Percentiles rank a stretch among this genome's conserved stretches.
phyloP scores from a whole-genome alignment of 2,888 invertebrate species.

The Cosmorhoe ocellata region DNA sequence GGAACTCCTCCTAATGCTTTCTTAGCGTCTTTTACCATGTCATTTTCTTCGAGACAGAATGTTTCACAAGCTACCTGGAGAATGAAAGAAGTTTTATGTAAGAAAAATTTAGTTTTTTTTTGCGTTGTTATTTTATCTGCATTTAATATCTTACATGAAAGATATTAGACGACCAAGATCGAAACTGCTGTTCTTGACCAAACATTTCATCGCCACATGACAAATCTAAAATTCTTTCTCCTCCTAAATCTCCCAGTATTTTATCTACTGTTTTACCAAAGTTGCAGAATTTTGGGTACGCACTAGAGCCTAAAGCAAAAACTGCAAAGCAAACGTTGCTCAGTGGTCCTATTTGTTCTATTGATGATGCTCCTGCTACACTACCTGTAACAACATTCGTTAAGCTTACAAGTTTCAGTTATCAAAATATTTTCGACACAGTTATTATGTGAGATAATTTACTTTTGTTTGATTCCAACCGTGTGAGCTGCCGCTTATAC shows the following conservation, averaged over 20 bases:
- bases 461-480: constrained; percentile 77
- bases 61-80: constrained; percentile 92
- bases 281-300: constrained; percentile 97
- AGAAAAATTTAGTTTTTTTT: no score
- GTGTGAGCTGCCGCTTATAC: constrained; percentile 84
- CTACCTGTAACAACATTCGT: constrained; percentile 79
- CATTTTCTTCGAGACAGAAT: constrained; percentile 95
- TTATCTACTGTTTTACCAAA: constrained; percentile 96
- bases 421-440: neutral
- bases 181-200: constrained; percentile 96
- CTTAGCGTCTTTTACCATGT: constrained; percentile 90
- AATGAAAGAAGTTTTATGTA: no score
- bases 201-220: constrained; percentile 96
- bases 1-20: constrained; percentile 88
- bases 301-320: constrained; percentile 96
- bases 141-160: constrained; percentile 84
- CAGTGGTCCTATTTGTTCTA: constrained; percentile 91
- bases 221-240: constrained; percentile 91
- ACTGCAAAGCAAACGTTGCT: constrained; percentile 96
- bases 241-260: constrained; percentile 93
- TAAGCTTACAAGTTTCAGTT: neutral
- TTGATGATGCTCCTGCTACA: constrained; percentile 86
- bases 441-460: constrained; percentile 40
- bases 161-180: constrained; percentile 93
- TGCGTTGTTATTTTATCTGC: no score